A percentile compares a stretch with the other conserved stretches of the same genome.
Evolutionary conservation across 1,140 invertebrate genomes (phyloP).

Genomic region (Sycophila sp.): DNA sequence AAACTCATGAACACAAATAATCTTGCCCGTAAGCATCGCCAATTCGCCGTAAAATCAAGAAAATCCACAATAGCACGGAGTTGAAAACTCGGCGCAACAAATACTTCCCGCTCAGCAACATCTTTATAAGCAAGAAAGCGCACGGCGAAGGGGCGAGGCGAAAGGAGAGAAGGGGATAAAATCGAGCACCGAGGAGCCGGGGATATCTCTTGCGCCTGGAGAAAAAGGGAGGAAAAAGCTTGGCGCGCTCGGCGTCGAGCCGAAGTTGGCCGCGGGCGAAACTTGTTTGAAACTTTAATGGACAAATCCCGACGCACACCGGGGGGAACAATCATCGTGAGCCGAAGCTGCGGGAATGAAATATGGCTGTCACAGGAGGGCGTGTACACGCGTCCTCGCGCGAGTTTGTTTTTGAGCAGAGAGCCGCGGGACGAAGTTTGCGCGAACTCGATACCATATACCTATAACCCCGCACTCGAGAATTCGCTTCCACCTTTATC

Average conservation of each 20-base stretch:
- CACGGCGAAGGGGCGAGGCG: too few relatives aligned
- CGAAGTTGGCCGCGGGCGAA: slow-evolving; percentile 46
- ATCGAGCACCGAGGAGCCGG: background rate
- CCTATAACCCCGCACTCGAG: too few relatives aligned
- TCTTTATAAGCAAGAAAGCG: too few relatives aligned
- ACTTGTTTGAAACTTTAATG: slow-evolving; percentile 57
- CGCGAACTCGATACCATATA: slow-evolving; percentile 40
- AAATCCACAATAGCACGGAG: too few relatives aligned
- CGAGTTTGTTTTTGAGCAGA: slow-evolving; percentile 43
- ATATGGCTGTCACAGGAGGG: slow-evolving; percentile 40
- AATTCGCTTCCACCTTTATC: slow-evolving; percentile 17
- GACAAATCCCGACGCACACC: slow-evolving; percentile 48
- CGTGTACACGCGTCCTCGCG: slow-evolving; percentile 11
- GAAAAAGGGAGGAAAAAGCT: slow-evolving; percentile 43
- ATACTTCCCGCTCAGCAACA: too few relatives aligned
- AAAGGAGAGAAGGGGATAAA: too few relatives aligned
- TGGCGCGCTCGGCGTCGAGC: slow-evolving; percentile 21
- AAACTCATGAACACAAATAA: too few relatives aligned
- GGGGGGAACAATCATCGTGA: slow-evolving; percentile 51
- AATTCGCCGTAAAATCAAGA: too few relatives aligned
- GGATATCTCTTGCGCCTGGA: background rate
- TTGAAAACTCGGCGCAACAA: too few relatives aligned
- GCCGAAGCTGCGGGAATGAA: slow-evolving; percentile 46
- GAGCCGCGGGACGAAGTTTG: slow-evolving; percentile 38
- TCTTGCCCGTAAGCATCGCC: too few relatives aligned